phyloP scores from a whole-genome alignment of 2,797 vertebrate genomes.

The Rhinatrema bivittatum region DNA sequence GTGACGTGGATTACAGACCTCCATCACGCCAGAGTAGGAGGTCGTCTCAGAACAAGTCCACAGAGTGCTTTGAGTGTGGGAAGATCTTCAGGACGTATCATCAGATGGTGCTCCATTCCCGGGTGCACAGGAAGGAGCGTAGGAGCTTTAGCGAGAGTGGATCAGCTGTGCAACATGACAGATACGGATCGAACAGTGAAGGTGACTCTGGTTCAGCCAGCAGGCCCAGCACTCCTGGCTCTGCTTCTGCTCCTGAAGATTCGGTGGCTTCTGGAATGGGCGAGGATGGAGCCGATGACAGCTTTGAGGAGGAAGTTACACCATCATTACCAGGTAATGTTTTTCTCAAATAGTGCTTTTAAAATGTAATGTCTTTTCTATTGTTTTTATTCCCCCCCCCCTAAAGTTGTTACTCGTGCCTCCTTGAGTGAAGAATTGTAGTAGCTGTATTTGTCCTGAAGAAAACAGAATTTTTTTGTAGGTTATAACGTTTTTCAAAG shows the following conservation, averaged over 20 bases:
- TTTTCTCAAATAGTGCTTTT: no score
- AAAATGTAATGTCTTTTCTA: no score
- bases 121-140: conserved; percentile 74
- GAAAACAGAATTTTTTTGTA: no score
- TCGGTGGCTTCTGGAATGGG: conserved; percentile 56
- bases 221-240: conserved; percentile 77
- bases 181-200: conserved; percentile 76
- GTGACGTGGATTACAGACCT: conserved; percentile 72
- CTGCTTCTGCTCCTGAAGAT: conserved; percentile 55
- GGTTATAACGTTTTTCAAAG: no score
- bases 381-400: neutral
- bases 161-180: conserved; percentile 31
- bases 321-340: conserved; percentile 52
- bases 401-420: neutral
- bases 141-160: conserved; percentile 37
- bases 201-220: conserved; percentile 75
- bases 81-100: conserved; percentile 91
- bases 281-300: conserved; percentile 67
- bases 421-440: no score
- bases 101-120: conserved; percentile 86
- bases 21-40: conserved; percentile 67
- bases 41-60: conserved; percentile 66
- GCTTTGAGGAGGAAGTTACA: conserved; percentile 59
- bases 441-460: no score
- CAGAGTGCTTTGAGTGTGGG: conserved; percentile 88